Conservation (phyloP, 2,797 vertebrate species). For the Aotus griseimembra region DNA sequence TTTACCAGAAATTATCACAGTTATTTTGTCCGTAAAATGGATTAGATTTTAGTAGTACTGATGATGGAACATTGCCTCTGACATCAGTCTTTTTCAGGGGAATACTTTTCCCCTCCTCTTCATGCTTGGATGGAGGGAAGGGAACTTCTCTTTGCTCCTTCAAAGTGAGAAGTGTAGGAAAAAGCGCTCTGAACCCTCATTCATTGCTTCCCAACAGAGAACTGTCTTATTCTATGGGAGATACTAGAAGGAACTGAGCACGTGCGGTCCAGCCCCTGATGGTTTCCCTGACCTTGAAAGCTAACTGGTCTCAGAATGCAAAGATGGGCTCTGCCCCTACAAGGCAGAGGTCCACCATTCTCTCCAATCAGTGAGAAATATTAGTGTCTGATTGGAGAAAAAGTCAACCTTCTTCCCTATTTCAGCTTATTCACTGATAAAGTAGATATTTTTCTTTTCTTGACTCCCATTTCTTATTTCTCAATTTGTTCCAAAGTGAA, state of each 20-base stretch:
- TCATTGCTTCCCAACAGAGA: background rate
- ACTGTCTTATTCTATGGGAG: background rate
- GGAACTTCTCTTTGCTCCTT: background rate
- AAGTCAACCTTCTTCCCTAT: background rate
- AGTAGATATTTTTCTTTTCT: background rate
- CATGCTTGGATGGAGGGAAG: background rate
- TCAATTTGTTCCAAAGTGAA: slow-evolving; percentile 9
- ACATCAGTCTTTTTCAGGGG: background rate
- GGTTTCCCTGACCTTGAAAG: background rate
- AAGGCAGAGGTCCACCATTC: background rate
- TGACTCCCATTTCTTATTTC: background rate
- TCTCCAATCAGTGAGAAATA: background rate
- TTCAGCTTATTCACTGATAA: background rate
- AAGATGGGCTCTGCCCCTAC: background rate
- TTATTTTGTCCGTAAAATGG: slow-evolving; percentile 1
- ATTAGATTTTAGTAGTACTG: background rate
- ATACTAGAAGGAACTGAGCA: background rate
- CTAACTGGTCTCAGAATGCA: background rate
- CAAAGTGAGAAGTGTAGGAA: background rate
- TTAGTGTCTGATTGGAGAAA: background rate
- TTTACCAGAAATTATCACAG: background rate
- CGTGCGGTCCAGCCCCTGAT: background rate
- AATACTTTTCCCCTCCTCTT: background rate
- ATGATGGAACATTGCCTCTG: background rate
- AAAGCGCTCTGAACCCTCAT: background rate